Evolutionary conservation across 2,113 vertebrate genomes (phyloP).

Genomic region (Athene noctua): DNA sequence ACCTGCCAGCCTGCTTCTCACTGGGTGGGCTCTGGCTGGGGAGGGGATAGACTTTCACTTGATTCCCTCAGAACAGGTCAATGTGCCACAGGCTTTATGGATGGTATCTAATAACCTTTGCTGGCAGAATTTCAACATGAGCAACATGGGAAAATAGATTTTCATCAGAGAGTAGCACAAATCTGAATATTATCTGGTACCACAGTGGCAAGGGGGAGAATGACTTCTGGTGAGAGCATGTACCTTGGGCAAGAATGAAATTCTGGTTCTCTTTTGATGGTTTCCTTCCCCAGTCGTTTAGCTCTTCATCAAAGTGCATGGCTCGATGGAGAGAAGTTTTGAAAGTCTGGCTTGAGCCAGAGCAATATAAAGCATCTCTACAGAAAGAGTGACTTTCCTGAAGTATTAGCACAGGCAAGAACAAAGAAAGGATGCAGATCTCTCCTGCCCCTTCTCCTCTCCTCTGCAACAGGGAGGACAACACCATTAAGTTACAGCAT

Average conservation of each 20-base stretch:
- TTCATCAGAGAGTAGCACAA: not conserved
- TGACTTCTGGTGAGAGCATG: not conserved
- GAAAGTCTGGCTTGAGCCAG: not conserved
- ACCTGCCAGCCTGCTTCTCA: constrained; percentile 16
- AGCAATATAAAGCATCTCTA: not conserved
- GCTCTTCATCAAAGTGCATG: not conserved
- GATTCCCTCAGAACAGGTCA: constrained; percentile 9
- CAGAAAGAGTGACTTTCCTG: not conserved
- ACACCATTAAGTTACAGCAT: no score
- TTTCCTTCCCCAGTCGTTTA: not conserved
- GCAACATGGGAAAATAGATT: not conserved
- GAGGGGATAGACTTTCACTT: not conserved
- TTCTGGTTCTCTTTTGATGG: not conserved
- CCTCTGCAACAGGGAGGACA: no score
- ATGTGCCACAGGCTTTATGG: not conserved
- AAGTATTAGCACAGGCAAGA: not conserved
- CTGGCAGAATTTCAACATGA: not conserved
- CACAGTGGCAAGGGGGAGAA: accelerated
- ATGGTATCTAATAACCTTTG: not conserved
- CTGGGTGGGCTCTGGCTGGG: constrained; percentile 50
- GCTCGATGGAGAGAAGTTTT: not conserved
- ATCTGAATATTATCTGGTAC: not conserved
- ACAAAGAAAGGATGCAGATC: not conserved
- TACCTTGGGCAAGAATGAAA: not conserved
- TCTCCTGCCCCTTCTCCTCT: no score